phyloP scores from a whole-genome alignment of 1,140 invertebrate species.

The Drosophila azteca region DNA sequence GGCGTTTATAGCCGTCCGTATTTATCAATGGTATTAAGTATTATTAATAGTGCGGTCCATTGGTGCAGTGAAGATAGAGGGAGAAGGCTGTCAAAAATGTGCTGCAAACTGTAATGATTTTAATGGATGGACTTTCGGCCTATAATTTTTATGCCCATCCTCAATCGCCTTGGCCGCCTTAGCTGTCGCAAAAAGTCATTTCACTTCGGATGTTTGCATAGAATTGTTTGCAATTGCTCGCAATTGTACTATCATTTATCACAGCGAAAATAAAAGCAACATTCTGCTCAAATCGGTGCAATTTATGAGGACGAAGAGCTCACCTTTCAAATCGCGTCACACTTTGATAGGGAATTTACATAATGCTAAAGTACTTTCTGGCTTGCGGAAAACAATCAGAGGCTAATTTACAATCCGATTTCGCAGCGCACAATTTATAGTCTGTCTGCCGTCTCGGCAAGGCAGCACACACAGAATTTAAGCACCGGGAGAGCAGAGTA shows the following conservation, averaged over 20 bases:
- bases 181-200: slow-evolving; percentile 15
- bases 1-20: slow-evolving; percentile 65
- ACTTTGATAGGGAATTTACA: slow-evolving; percentile 48
- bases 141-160: slow-evolving; percentile 7
- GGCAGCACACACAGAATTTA: slow-evolving; percentile 30
- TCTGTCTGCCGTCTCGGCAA: slow-evolving; percentile 40
- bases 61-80: background rate
- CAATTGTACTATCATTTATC: slow-evolving; percentile 66
- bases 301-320: slow-evolving; percentile 53
- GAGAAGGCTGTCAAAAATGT: slow-evolving; percentile 37
- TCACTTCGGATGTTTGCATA: slow-evolving; percentile 28
- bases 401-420: slow-evolving; percentile 71
- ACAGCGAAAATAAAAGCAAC: slow-evolving; percentile 38
- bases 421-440: slow-evolving; percentile 45
- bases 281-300: slow-evolving; percentile 51
- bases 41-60: slow-evolving; percentile 72
- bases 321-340: slow-evolving; percentile 26
- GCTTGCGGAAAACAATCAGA: slow-evolving; percentile 59
- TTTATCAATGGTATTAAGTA: slow-evolving; percentile 73
- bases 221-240: slow-evolving; percentile 45
- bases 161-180: slow-evolving; percentile 7
- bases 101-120: slow-evolving; percentile 8
- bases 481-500: slow-evolving; percentile 34
- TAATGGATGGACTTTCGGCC: slow-evolving; percentile 22
- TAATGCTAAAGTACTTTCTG: slow-evolving; percentile 42